These are phyloP conservation scores for Danio kyathit DNA, from an alignment of 2,797 vertebrate species.

Conservation along the genomic window DNA sequence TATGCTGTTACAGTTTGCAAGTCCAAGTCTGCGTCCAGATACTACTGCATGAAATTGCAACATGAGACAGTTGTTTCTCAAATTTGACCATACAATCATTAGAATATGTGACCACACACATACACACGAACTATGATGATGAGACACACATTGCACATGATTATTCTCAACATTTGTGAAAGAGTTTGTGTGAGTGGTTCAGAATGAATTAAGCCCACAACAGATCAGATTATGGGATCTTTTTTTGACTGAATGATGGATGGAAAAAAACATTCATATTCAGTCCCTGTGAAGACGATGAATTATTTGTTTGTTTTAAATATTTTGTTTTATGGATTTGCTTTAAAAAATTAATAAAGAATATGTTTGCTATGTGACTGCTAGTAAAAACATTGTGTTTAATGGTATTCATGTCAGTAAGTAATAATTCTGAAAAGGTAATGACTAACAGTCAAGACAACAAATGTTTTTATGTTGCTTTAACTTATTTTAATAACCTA, in stretches of 20 bases:
- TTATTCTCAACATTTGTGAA: not conserved
- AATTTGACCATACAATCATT: not conserved
- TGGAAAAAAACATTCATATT: constrained; percentile 16
- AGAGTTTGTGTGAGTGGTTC: not conserved
- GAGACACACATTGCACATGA: constrained; percentile 13
- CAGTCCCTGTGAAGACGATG: constrained; percentile 49
- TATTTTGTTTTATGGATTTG: constrained; percentile 38
- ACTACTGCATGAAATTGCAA: not conserved
- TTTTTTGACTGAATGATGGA: not conserved
- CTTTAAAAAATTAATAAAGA: constrained; percentile 57
- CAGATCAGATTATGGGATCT: constrained; percentile 1
- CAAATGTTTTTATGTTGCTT: too few relatives aligned
- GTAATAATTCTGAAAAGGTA: not conserved
- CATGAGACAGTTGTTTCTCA: constrained; percentile 8
- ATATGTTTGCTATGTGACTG: constrained; percentile 57
- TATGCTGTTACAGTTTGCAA: too few relatives aligned
- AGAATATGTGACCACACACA: not conserved
- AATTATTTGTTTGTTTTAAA: constrained; percentile 33
- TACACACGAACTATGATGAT: not conserved
- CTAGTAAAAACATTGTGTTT: not conserved
- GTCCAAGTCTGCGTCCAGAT: not conserved
- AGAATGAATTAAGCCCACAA: constrained; percentile 2
- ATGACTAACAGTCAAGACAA: too few relatives aligned
- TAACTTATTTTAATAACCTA: too few relatives aligned
- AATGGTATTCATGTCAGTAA: not conserved